Evolutionary conservation across 2,888 invertebrate species (phyloP), one percentile per base, ranked within the genome.

Genomic region (Limnephilus rhombicus): DNA sequence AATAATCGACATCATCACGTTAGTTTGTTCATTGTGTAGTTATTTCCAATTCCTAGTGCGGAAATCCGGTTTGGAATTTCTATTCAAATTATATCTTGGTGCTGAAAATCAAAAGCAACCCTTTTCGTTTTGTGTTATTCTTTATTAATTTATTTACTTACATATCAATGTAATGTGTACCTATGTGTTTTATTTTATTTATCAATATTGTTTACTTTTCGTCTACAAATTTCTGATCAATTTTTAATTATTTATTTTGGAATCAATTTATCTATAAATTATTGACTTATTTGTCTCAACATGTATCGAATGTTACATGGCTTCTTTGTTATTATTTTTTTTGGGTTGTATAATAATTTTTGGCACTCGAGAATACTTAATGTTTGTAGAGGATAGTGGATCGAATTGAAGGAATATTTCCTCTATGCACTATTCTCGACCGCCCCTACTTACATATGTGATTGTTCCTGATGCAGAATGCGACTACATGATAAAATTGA

Each of bases 401-500:
- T 29, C 24, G 31, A 31, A 80, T 80, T 41, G n/a, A 18, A 80
- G 89, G 81, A n/a, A 41, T 81, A 53, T 83, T 88, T 82, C 82
- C 89, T 34, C 34, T 24, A 24, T 85, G 49, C n/a, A 45, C 29
- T 83, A 53, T 83, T 53, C 49, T 53, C 81, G 31, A 80, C 53
- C 53, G 34, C 37, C 85, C 24, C 68, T 68, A 68, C 68, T 68
- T 87, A 85, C 85, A 68, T 91, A 92, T 93, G 93, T 93, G 93
- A 92, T 93, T 92, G 92, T 93, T 93, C 92, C 93, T 92, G 90
- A 89, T 92, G 91, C 92, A 92, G 91, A 93, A 91, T 93, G 89
- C 92, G 92, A 93, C 92, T 92, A 92, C 91, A 93, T 93, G 89
- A 92, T 92, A 91, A 92, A 88, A 88, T 93, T 87, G 92, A 93